Conservation (phyloP, 2,113 vertebrate genomes). For the Seriola rivoliana region DNA sequence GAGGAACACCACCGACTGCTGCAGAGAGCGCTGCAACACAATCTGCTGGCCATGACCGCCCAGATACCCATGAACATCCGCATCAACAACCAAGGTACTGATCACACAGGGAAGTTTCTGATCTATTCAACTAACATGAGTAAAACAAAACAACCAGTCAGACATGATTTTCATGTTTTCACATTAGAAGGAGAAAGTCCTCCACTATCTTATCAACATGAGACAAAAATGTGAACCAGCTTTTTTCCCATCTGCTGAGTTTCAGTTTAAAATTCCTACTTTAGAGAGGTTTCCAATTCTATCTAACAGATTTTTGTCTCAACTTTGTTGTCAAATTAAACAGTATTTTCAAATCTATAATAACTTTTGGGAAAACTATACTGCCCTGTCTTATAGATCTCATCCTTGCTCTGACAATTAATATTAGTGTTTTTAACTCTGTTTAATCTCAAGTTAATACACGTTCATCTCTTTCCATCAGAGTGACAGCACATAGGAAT, state of each 20-base stretch:
- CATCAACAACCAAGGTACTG: conserved; percentile 94
- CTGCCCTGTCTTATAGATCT: neutral
- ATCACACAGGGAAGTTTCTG: neutral
- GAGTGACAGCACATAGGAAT: neutral
- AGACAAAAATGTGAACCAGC: neutral
- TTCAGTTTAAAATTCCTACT: neutral
- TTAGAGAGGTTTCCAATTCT: neutral
- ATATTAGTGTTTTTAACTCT: neutral
- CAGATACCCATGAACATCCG: conserved; percentile 99
- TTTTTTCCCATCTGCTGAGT: conserved; percentile 6
- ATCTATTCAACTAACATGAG: neutral
- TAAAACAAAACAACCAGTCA: neutral
- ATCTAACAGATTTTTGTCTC: too few species aligned
- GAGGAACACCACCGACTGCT: conserved; percentile 95
- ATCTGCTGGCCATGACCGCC: conserved; percentile 94
- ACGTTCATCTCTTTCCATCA: neutral
- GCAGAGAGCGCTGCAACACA: conserved; percentile 95
- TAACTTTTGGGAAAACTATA: neutral
- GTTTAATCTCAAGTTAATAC: neutral
- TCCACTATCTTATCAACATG: conserved; percentile 1
- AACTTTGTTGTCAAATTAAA: too few species aligned
- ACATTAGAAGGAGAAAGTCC: conserved; percentile 10
- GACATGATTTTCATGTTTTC: conserved; percentile 19
- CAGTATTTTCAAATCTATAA: too few species aligned
- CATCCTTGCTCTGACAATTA: neutral